Conservation (phyloP, 35 echinoderm and acorn worm genomes). For the Apostichopus japonicus region DNA sequence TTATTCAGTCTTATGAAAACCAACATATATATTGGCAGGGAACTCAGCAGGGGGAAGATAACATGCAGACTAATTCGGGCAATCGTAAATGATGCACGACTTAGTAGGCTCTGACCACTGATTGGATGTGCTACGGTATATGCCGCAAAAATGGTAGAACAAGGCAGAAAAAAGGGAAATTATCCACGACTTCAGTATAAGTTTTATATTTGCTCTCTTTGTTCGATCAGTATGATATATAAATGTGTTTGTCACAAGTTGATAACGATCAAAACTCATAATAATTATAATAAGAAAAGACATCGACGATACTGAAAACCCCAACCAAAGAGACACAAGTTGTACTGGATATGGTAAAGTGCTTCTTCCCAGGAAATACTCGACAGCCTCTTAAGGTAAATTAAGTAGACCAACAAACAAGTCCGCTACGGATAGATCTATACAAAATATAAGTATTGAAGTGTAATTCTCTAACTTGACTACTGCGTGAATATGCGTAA, state of each 20-base stretch:
- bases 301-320: not conserved
- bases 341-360: not conserved
- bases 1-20: constrained; percentile 6
- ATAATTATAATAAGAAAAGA: not conserved
- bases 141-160: not conserved
- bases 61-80: not conserved
- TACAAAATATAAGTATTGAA: constrained; percentile 25
- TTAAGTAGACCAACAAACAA: constrained; percentile 9
- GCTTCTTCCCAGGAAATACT: not conserved
- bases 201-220: not conserved
- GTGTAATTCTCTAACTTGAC: not conserved
- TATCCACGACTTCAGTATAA: not conserved
- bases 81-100: not conserved
- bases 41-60: not conserved
- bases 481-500: not conserved
- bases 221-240: not conserved
- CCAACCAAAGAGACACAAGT: not conserved
- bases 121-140: not conserved
- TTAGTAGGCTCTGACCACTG: not conserved
- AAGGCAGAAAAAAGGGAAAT: not conserved
- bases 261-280: constrained; percentile 31
- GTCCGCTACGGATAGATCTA: constrained; percentile 8
- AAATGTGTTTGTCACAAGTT: not conserved
- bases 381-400: not conserved
- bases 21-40: not conserved